Conservation (phyloP, 2,797 vertebrate genomes). For the Fistularia commersonii region DNA sequence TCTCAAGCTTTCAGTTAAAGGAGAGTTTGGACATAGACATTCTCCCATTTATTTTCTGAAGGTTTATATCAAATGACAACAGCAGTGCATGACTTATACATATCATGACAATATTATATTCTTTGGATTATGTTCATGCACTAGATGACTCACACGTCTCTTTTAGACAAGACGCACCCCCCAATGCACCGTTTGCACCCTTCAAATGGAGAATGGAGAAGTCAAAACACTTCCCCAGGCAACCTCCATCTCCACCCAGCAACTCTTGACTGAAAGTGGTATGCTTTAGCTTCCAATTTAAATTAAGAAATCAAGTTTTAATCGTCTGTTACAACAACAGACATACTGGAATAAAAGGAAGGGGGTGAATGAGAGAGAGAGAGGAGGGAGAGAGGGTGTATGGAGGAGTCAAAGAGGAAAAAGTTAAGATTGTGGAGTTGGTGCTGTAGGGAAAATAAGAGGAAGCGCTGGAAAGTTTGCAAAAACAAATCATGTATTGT, state of each 20-base stretch:
- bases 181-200: background rate
- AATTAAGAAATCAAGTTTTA: conserved; percentile 14
- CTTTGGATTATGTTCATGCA: too few relatives aligned
- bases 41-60: too few relatives aligned
- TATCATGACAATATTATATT: too few relatives aligned
- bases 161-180: background rate
- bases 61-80: too few relatives aligned
- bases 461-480: too few relatives aligned
- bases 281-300: conserved; percentile 7
- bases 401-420: background rate
- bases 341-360: background rate
- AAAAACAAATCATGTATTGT: too few relatives aligned
- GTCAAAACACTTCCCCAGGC: background rate
- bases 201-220: background rate
- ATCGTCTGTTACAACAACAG: conserved; percentile 1
- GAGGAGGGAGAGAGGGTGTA: background rate
- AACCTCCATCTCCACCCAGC: background rate
- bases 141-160: too few relatives aligned
- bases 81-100: too few relatives aligned
- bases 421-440: background rate
- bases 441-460: too few relatives aligned
- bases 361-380: background rate
- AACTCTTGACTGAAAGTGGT: conserved; percentile 4
- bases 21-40: too few relatives aligned
- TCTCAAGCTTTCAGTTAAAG: too few relatives aligned